phyloP scores from a whole-genome alignment of 1,140 invertebrate genomes.

The Telenomus remus region DNA sequence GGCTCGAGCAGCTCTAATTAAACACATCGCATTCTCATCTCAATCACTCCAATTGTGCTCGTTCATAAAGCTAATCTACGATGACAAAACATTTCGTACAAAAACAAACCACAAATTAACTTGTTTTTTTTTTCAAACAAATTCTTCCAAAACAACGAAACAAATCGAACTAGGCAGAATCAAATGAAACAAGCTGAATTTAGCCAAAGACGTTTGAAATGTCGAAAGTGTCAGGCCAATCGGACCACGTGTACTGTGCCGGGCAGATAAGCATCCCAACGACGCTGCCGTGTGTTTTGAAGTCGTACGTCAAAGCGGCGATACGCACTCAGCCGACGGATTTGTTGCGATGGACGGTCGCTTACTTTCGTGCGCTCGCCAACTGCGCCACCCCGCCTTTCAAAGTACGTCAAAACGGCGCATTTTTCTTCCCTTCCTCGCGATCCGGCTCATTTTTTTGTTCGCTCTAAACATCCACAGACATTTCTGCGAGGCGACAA shows the following conservation, averaged over 20 bases:
- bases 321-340: slow-evolving; percentile 92
- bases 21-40: slow-evolving; percentile 29
- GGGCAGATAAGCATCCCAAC: slow-evolving; percentile 84
- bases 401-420: slow-evolving; percentile 75
- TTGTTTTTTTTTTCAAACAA: no score
- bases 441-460: no score
- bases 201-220: slow-evolving; percentile 12
- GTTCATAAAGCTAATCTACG: background rate
- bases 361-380: slow-evolving; percentile 84
- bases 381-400: slow-evolving; percentile 80
- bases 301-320: slow-evolving; percentile 91
- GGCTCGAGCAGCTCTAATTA: slow-evolving; percentile 33
- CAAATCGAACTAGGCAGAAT: slow-evolving; percentile 5
- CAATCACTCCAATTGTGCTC: background rate
- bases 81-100: background rate
- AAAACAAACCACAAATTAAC: no score
- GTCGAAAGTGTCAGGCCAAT: slow-evolving; percentile 60
- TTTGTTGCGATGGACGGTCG: slow-evolving; percentile 87
- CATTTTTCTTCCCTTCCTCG: no score
- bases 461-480: slow-evolving; percentile 14
- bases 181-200: slow-evolving; percentile 17
- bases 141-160: no score
- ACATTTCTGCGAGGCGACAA: slow-evolving; percentile 4
- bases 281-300: slow-evolving; percentile 87
- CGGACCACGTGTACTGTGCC: slow-evolving; percentile 74